Percentiles rank a stretch among this genome's conserved stretches.
phyloP scores from a whole-genome alignment of 2,797 vertebrate genomes.

The Hypotaenidia okinawae region DNA sequence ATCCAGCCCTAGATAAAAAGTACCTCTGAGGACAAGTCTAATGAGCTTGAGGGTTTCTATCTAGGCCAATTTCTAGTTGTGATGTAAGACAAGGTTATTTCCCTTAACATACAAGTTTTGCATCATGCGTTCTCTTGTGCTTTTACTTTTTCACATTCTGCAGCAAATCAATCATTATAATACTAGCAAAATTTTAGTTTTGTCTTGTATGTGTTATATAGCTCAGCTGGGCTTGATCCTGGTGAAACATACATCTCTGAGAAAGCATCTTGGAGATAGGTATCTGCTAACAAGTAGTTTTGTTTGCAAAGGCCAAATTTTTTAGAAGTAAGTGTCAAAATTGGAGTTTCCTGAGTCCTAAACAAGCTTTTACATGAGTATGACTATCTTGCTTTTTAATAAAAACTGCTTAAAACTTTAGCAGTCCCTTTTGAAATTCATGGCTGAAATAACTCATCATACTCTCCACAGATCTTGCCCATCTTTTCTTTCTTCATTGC shows the following conservation, averaged over 20 bases:
- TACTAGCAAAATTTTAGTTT: background rate
- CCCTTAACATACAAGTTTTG: background rate
- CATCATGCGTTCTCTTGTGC: background rate
- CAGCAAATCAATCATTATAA: constrained; percentile 19
- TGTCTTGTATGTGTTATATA: background rate
- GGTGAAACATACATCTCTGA: background rate
- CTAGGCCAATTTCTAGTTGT: background rate
- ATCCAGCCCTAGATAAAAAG: constrained; percentile 24
- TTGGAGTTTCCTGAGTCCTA: background rate
- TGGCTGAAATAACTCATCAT: background rate
- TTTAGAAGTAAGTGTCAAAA: background rate
- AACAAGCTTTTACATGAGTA: background rate
- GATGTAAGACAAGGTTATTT: constrained; percentile 17
- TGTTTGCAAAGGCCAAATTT: background rate
- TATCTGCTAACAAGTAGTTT: background rate
- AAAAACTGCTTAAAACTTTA: background rate
- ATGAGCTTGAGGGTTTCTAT: background rate
- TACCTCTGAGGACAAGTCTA: background rate
- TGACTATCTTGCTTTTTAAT: background rate
- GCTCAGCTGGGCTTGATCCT: background rate
- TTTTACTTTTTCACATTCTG: constrained; percentile 15
- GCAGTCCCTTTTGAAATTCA: background rate
- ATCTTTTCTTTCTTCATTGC: background rate
- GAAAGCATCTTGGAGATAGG: background rate
- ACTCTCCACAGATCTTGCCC: no score